A percentile compares a stretch with the other conserved stretches of the same genome.
phyloP scores from a whole-genome alignment of 2,113 vertebrate species.

The Picathartes gymnocephalus region DNA sequence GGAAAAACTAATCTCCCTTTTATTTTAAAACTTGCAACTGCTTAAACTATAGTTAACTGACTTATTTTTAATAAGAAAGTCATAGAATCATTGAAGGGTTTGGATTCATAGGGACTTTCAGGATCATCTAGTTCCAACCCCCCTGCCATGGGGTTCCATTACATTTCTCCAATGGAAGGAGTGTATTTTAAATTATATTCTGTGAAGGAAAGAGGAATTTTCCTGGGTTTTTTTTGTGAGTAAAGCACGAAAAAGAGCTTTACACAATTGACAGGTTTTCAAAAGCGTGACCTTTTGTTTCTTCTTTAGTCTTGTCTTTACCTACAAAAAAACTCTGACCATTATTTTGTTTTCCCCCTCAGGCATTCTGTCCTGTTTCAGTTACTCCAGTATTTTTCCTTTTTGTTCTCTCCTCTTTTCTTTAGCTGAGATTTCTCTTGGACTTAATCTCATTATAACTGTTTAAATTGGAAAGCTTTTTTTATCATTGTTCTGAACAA shows the following conservation, averaged over 20 bases:
- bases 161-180: not conserved
- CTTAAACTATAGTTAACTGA: not conserved
- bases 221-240: rapidly evolving
- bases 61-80: not conserved
- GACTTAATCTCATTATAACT: not conserved
- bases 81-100: not conserved
- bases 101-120: not conserved
- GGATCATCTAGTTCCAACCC: not conserved
- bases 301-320: not conserved
- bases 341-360: rapidly evolving
- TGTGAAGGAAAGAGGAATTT: not conserved
- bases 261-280: not conserved
- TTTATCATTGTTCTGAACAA: not conserved
- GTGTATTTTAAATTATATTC: not conserved
- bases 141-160: not conserved
- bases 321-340: not conserved
- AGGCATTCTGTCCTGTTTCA: not conserved
- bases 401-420: not conserved
- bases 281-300: not conserved
- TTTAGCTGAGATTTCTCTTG: not conserved
- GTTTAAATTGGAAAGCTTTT: not conserved
- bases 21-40: not conserved
- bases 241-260: not conserved
- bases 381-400: not conserved
- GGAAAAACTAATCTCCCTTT: not conserved